phyloP scores from a whole-genome alignment of 2,797 vertebrate species.

The Bryconaethiops microstoma region DNA sequence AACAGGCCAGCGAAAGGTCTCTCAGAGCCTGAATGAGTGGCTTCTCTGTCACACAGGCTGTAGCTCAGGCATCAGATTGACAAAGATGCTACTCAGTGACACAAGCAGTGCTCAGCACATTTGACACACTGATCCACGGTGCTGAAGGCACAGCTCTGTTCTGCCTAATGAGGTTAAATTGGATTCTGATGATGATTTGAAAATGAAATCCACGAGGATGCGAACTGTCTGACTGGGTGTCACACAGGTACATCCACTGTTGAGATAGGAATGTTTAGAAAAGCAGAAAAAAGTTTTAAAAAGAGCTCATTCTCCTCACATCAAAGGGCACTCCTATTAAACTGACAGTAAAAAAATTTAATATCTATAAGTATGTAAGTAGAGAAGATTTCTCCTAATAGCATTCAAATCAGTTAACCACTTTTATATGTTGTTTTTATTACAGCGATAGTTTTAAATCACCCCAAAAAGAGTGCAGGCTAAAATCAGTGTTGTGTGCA shows the following conservation, averaged over 20 bases:
- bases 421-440: conserved; percentile 52
- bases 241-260: conserved; percentile 55
- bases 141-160: conserved; percentile 73
- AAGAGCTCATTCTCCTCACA: conserved; percentile 8
- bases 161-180: conserved; percentile 75
- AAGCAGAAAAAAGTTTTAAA: conserved; percentile 16
- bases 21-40: conserved; percentile 71
- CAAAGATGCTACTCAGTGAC: conserved; percentile 76
- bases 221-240: conserved; percentile 48
- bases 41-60: conserved; percentile 68
- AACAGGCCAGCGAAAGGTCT: conserved; percentile 61
- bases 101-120: conserved; percentile 65
- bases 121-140: conserved; percentile 65
- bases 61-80: conserved; percentile 69
- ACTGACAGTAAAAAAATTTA: conserved; percentile 55
- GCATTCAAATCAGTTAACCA: conserved; percentile 40
- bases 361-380: conserved; percentile 60
- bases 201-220: conserved; percentile 78
- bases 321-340: conserved; percentile 55
- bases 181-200: conserved; percentile 71
- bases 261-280: background rate
- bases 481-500: too few species aligned
- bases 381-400: conserved; percentile 23
- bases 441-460: background rate
- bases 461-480: too few species aligned